Evolutionary conservation across 2,113 vertebrate species (phyloP), one percentile per base, ranked within the genome.

Genomic region (Brachyistius frenatus): DNA sequence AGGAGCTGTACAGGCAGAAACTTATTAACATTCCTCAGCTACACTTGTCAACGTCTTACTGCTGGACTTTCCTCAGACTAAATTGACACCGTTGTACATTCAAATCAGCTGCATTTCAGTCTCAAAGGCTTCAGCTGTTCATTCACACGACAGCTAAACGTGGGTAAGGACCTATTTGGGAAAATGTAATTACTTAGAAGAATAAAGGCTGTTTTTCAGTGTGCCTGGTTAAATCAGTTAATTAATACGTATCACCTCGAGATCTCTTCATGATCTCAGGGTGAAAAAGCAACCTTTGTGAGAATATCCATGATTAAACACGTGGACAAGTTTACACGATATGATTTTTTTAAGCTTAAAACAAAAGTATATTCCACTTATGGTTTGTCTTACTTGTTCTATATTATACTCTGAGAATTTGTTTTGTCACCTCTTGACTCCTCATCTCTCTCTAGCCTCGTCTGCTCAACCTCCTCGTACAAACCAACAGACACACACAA

Each of bases 51-150:
- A 10, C 46, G 0, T 65, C 50, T 62, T 57, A 9, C 33, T 33
- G 53, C 41, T n/a, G 71, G 70, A 70, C 81, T 74, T 86, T 3
- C 63, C 68, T 16, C 33, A 14, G 55, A 41, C 86, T 84, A 80
- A 80, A 80, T 58, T 50, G 36, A 36, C 52, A 63, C 32, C 39
- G 68, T 77, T 71, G 7, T 33, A 54, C 37, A 85, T 78, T 83
- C 37, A 65, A 32, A 76, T 80, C 70, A 69, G 71, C 61, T 49
- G 32, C 31, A 11, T 75, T 60, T 73, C 10, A 55, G 3, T 41
- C 73, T 35, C 52, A n/a, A 32, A 52, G 44, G 16, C 31, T 53
- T 64, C 0, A 41, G 60, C 4, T 39, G 35, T 74, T 74, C 49
- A 31, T 37, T 81, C 33, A 76, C 30, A 65, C 31, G 44, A 61